Evolutionary conservation across 1,140 invertebrate genomes (phyloP), one percentile per base, ranked within the genome.

Genomic region (Himalopsyche phryganea): DNA sequence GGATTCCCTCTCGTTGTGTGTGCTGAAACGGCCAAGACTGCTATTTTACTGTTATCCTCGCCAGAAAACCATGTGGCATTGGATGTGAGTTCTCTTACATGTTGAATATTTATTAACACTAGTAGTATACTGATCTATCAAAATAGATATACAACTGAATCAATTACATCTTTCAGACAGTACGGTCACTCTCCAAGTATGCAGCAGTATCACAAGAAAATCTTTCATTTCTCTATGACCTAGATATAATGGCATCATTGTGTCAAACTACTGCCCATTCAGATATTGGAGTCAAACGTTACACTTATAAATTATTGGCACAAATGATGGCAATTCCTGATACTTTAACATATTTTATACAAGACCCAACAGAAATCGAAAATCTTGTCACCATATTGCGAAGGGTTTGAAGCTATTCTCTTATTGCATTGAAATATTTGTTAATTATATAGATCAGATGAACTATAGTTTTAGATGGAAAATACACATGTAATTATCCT

Each of bases 1-100:
- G 46, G 47, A 47, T 50, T 60, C n/a, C 50, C 62, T 38, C 35
- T 60, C 18, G 40, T 50, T 18, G 38, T 64, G 9, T 58, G 52
- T 11, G 53, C 52, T n/a, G 40, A 60, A 18, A 57, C 46, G 42
- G 57, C 53, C 1, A 40, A 56, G 10, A 64, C 62, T 36, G 47
- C 56, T 13, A 45, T 64, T 50, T 42, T 60, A n/a, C 32, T 64
- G 14, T 20, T 64, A n/a, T 45, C 17, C 5, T 45, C 20, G 13
- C 36, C 35, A 19, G 62, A 64, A 42, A 45, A 60, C 38, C 17
- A 44, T 14, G 42, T 60, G 55, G n/a, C 23, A 28, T 28, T 28
- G 23, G 23, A 28, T 28, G 23, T 28, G 9, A 28, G 23, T 28
- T n/a, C n/a, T n/a, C n/a, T n/a, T n/a, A n/a, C n/a, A n/a, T n/a